Percentiles rank a stretch among this genome's conserved stretches.
These are phyloP conservation scores for Aphidius colemani DNA, from an alignment of 2,888 invertebrate species.

Conservation along the genomic window DNA sequence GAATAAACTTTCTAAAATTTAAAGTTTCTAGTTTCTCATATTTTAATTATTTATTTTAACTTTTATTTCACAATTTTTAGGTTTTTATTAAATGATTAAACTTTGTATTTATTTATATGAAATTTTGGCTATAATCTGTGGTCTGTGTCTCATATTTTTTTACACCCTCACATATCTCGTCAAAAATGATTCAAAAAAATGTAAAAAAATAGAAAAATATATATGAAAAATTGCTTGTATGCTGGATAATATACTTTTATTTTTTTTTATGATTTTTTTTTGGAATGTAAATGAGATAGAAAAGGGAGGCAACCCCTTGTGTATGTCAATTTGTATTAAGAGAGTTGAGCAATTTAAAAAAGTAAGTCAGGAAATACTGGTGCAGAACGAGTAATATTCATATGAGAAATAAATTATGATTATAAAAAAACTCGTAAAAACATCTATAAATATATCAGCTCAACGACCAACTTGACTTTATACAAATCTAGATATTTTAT, in stretches of 20 bases:
- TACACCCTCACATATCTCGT: no score
- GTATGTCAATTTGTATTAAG: slow-evolving; percentile 40
- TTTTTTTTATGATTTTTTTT: slow-evolving; percentile 20
- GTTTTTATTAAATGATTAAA: no score
- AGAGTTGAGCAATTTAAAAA: slow-evolving; percentile 41
- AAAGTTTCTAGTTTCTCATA: no score
- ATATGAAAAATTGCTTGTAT: slow-evolving; percentile 8
- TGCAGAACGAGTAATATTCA: slow-evolving; percentile 30
- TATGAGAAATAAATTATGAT: slow-evolving; percentile 42
- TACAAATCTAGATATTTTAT: slow-evolving; percentile 34
- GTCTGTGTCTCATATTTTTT: no score
- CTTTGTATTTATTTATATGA: no score
- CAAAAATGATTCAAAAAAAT: no score
- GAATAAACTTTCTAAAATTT: slow-evolving; percentile 10
- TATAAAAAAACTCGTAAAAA: slow-evolving; percentile 43
- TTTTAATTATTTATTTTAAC: no score
- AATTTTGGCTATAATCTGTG: no score
- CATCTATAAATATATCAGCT: slow-evolving; percentile 42
- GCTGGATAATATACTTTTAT: slow-evolving; percentile 12
- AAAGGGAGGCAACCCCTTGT: slow-evolving; percentile 11
- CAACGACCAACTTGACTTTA: slow-evolving; percentile 17
- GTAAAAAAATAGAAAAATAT: background rate
- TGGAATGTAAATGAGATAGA: slow-evolving; percentile 7
- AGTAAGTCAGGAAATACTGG: slow-evolving; percentile 39
- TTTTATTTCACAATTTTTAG: no score